Evolutionary conservation across 2,797 vertebrate genomes (phyloP).

Genomic region (Neomorphus geoffroyi): DNA sequence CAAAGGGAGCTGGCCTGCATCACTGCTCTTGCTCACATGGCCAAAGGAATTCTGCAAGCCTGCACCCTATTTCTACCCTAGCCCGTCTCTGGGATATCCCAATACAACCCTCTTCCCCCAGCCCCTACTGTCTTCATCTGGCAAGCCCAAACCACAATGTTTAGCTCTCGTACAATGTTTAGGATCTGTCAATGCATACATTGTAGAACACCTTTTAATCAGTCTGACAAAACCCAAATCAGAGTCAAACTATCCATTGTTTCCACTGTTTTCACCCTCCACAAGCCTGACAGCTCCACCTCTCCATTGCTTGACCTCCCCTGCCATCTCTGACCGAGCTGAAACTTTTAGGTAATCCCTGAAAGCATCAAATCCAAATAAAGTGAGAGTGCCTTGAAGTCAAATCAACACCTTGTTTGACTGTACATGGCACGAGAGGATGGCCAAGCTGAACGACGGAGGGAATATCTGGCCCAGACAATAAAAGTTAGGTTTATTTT

Average conservation of each 20-base stretch:
- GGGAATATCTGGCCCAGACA: neutral
- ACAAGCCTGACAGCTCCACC: neutral
- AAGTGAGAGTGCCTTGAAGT: neutral
- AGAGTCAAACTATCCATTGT: neutral
- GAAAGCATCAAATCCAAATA: neutral
- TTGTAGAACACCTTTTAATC: neutral
- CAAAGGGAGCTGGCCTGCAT: neutral
- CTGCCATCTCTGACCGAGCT: neutral
- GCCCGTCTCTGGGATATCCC: neutral
- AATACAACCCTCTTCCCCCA: fast-evolving
- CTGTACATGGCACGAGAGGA: fast-evolving
- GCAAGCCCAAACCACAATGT: neutral
- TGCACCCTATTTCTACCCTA: neutral
- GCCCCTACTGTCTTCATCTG: neutral
- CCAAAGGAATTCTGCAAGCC: neutral
- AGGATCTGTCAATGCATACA: neutral
- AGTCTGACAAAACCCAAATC: neutral
- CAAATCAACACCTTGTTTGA: neutral
- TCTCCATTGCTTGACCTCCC: neutral
- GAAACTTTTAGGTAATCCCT: neutral
- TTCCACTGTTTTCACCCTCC: neutral
- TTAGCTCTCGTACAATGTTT: neutral
- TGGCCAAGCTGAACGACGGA: neutral
- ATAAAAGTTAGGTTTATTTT: neutral
- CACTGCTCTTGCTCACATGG: fast-evolving